Conservation (phyloP, 2,113 vertebrate genomes). For the Sander vitreus region DNA sequence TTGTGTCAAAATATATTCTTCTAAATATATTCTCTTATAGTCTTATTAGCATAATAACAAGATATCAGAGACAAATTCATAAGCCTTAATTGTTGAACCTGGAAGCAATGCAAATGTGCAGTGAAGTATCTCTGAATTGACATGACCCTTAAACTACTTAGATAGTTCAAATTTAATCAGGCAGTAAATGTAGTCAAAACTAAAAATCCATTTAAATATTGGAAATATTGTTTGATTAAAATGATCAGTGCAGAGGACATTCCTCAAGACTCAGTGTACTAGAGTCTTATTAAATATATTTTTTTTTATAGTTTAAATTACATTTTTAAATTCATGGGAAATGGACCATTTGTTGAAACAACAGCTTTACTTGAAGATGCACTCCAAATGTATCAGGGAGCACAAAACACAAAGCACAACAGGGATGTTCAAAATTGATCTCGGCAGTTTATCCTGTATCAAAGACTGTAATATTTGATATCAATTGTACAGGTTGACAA, state of each 20-base stretch:
- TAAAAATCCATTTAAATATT: not conserved
- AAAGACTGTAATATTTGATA: not conserved
- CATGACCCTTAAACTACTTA: not conserved
- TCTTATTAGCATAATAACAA: slow-evolving; percentile 15
- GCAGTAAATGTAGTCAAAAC: not conserved
- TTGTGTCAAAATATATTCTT: not conserved
- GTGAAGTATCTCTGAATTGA: slow-evolving; percentile 7
- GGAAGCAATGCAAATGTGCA: not conserved
- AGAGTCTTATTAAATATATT: not conserved
- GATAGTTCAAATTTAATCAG: slow-evolving; percentile 3
- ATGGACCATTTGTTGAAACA: not conserved
- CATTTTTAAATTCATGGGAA: too few relatives aligned
- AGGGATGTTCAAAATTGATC: not conserved
- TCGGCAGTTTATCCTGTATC: not conserved
- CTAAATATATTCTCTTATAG: too few relatives aligned
- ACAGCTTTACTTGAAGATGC: not conserved
- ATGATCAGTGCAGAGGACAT: not conserved
- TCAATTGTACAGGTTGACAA: not conserved
- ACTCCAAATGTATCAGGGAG: not conserved
- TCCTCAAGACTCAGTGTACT: not conserved
- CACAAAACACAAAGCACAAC: not conserved
- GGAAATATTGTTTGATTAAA: not conserved
- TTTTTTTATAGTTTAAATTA: not conserved
- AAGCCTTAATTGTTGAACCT: slow-evolving; percentile 20
- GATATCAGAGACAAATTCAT: slow-evolving; percentile 22